Conservation (phyloP, 2,113 vertebrate genomes). For the Gallinago jamesoni region DNA sequence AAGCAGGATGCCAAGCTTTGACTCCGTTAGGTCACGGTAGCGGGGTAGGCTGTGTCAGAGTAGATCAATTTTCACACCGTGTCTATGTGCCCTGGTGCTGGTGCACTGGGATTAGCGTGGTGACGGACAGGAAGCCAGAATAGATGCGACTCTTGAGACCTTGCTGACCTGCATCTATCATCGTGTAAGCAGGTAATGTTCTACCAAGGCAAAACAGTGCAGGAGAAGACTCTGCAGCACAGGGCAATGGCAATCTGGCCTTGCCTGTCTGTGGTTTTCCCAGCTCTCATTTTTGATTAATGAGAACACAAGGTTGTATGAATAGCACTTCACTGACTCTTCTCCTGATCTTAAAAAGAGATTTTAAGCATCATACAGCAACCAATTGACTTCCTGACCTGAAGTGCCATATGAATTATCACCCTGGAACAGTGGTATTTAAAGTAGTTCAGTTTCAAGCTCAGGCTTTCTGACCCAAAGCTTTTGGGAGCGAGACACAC, state of each 20-base stretch:
- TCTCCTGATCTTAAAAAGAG: not conserved
- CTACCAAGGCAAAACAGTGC: not conserved
- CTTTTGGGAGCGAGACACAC: not conserved
- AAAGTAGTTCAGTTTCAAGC: not conserved
- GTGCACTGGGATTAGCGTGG: not conserved
- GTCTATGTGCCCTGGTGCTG: not conserved
- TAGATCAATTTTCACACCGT: not conserved
- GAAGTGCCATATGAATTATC: not conserved
- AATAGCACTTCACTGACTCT: not conserved
- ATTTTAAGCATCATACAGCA: not conserved
- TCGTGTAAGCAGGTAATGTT: not conserved
- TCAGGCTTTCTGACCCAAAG: not conserved
- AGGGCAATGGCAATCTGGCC: not conserved
- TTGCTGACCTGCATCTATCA: not conserved
- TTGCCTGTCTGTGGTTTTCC: not conserved
- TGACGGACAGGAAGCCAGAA: not conserved
- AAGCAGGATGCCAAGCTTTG: accelerated
- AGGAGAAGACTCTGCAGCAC: not conserved
- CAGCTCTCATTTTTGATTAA: not conserved
- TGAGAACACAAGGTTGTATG: not conserved
- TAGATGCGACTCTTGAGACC: not conserved
- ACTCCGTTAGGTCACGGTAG: too few species aligned
- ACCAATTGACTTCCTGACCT: not conserved
- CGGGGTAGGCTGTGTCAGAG: accelerated
- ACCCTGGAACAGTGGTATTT: not conserved